Conservation (phyloP, 37 sponge, comb jelly and placozoan genomes). For the Halisarca cf. caerulea region DNA sequence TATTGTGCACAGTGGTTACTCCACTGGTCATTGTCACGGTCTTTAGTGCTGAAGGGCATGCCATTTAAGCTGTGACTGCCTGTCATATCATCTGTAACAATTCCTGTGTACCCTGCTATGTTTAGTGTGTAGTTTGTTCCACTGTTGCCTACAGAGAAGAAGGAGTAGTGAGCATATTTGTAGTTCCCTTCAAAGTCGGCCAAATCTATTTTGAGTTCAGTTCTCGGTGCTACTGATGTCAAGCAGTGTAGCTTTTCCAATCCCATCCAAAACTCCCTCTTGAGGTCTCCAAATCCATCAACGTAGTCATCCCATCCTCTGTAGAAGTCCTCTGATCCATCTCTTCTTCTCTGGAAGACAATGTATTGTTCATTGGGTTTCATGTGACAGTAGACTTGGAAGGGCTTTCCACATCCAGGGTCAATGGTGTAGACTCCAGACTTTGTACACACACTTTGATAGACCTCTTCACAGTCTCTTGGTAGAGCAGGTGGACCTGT, state of each 20-base stretch:
- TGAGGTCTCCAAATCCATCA: constrained; percentile 60
- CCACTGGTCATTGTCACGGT: constrained; percentile 8
- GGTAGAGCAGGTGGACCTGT: not conserved
- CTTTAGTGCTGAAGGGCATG: constrained; percentile 1
- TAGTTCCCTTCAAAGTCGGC: constrained; percentile 14
- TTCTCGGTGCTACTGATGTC: constrained; percentile 32
- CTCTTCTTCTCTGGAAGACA: constrained; percentile 48
- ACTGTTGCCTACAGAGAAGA: constrained; percentile 27
- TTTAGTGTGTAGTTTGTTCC: constrained; percentile 28
- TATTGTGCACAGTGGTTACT: not conserved
- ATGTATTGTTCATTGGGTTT: constrained; percentile 55
- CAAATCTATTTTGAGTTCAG: constrained; percentile 5
- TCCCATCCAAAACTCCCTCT: constrained; percentile 70
- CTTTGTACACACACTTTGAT: not conserved
- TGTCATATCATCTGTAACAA: constrained; percentile 11
- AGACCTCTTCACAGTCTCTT: constrained; percentile 6
- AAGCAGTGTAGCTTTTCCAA: constrained; percentile 56
- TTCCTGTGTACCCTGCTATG: constrained; percentile 27
- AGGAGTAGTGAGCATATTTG: constrained; percentile 22
- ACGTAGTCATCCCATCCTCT: constrained; percentile 35
- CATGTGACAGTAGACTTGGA: constrained; percentile 11
- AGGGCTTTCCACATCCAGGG: constrained; percentile 7
- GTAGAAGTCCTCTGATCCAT: constrained; percentile 33
- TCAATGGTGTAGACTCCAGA: constrained; percentile 31
- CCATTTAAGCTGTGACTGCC: not conserved